phyloP scores from a whole-genome alignment of 2,888 invertebrate genomes.

The Anoncus sp. region DNA sequence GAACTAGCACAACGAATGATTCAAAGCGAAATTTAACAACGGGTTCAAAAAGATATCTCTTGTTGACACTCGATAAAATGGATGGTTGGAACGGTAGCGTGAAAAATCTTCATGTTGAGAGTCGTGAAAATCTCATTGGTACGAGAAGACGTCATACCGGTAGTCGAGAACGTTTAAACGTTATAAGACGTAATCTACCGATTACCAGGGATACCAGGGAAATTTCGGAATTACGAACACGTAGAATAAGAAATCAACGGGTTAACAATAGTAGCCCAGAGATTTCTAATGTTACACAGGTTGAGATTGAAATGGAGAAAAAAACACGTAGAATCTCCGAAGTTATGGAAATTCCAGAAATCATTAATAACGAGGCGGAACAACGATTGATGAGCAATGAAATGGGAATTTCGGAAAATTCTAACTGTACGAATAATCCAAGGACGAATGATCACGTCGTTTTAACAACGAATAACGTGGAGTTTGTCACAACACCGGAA shows the following conservation, averaged over 20 bases:
- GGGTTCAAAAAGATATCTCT: slow-evolving; percentile 70
- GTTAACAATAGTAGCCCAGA: slow-evolving; percentile 12
- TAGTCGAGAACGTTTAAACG: slow-evolving; percentile 81
- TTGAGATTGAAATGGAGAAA: slow-evolving; percentile 65
- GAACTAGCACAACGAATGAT: slow-evolving; percentile 56
- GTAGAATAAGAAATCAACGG: slow-evolving; percentile 50
- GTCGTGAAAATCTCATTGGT: slow-evolving; percentile 66
- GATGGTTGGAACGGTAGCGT: slow-evolving; percentile 66
- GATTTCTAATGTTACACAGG: slow-evolving; percentile 18
- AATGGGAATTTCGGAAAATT: slow-evolving; percentile 31
- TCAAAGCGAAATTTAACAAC: slow-evolving; percentile 65
- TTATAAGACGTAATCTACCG: slow-evolving; percentile 83
- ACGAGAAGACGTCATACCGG: slow-evolving; percentile 69
- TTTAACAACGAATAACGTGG: not conserved
- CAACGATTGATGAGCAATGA: slow-evolving; percentile 3
- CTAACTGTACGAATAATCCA: slow-evolving; percentile 20
- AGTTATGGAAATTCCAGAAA: slow-evolving; percentile 36
- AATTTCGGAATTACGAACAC: slow-evolving; percentile 79
- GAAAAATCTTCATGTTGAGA: slow-evolving; percentile 59
- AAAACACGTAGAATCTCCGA: slow-evolving; percentile 38
- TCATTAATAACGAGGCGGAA: slow-evolving; percentile 17
- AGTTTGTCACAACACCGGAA: slow-evolving; percentile 72
- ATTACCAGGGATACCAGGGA: slow-evolving; percentile 85
- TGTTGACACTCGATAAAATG: slow-evolving; percentile 69
- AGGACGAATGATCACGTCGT: slow-evolving; percentile 52